Conservation (phyloP, 2,113 vertebrate species). For the Apeltes quadracus region DNA sequence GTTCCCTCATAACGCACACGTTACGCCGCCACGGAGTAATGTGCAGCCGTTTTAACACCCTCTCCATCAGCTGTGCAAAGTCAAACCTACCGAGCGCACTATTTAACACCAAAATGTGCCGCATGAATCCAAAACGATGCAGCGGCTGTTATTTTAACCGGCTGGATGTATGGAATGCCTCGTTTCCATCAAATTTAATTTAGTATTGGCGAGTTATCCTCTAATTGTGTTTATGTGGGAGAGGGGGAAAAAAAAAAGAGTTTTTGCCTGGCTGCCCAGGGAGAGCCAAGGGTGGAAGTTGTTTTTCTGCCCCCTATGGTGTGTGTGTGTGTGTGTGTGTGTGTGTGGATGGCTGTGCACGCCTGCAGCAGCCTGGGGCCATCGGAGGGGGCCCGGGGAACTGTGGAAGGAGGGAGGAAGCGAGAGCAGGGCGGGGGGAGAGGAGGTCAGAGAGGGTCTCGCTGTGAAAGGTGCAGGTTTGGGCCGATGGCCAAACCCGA, state of each 20-base stretch:
- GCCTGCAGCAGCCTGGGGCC: slow-evolving; percentile 76
- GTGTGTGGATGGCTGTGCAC: slow-evolving; percentile 23
- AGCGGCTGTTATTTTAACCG: slow-evolving; percentile 22
- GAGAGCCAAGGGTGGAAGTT: slow-evolving; percentile 82
- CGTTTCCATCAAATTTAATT: slow-evolving; percentile 29
- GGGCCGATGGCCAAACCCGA: slow-evolving; percentile 72
- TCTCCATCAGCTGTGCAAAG: neutral
- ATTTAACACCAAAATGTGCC: neutral
- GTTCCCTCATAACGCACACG: neutral
- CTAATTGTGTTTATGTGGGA: slow-evolving; percentile 45
- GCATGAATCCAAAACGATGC: slow-evolving; percentile 19
- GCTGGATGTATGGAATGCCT: slow-evolving; percentile 11
- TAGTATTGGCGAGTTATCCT: slow-evolving; percentile 21
- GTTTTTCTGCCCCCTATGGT: slow-evolving; percentile 84
- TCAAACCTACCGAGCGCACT: neutral
- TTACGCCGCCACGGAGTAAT: slow-evolving; percentile 4
- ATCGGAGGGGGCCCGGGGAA: slow-evolving; percentile 78
- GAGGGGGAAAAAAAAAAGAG: neutral
- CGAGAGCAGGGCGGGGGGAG: slow-evolving; percentile 56
- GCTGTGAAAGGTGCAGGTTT: slow-evolving; percentile 74
- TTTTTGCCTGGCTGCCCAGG: slow-evolving; percentile 73
- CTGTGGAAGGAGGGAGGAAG: slow-evolving; percentile 64
- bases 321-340: slow-evolving; percentile 30
- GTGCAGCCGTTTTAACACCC: neutral
- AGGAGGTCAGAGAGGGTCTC: slow-evolving; percentile 72